Evolutionary conservation across 2,888 invertebrate species (phyloP).

Genomic region (Polyommatus icarus): DNA sequence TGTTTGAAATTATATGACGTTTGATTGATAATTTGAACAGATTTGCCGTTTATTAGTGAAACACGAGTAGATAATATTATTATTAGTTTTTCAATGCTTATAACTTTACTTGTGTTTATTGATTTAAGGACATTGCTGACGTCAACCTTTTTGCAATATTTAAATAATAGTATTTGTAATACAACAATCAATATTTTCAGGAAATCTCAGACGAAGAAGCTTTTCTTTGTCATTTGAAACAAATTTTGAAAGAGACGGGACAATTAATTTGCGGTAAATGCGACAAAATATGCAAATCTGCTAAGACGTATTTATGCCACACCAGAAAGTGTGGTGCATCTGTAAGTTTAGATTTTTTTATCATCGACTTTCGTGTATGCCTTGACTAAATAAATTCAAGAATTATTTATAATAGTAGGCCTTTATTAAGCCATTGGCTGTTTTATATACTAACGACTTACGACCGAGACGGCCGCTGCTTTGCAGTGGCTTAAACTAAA

Average conservation of each 20-base stretch:
- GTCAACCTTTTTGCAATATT: background rate
- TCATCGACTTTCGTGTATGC: background rate
- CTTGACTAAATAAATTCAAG: background rate
- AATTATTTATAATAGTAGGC: too few species aligned
- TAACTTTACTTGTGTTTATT: background rate
- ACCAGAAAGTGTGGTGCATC: constrained; percentile 46
- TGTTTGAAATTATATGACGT: background rate
- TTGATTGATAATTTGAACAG: background rate
- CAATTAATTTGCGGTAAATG: constrained; percentile 50
- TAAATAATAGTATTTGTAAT: background rate
- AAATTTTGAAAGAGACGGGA: constrained; percentile 43
- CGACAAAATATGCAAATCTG: constrained; percentile 43
- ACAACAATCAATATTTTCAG: constrained; percentile 28
- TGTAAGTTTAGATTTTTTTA: constrained; percentile 39
- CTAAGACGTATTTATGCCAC: constrained; percentile 49
- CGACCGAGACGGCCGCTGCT: too few species aligned
- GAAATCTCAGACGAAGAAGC: constrained; percentile 40
- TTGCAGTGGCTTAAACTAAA: too few species aligned
- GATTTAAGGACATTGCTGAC: constrained; percentile 15
- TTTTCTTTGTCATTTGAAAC: constrained; percentile 44
- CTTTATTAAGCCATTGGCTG: too few species aligned
- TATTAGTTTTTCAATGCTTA: background rate
- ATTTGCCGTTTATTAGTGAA: background rate
- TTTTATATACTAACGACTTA: too few species aligned
- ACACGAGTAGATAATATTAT: background rate